A percentile compares a stretch with the other conserved stretches of the same genome.
Conservation (phyloP, 2,888 invertebrate species). For the Pelosia muscerda region DNA sequence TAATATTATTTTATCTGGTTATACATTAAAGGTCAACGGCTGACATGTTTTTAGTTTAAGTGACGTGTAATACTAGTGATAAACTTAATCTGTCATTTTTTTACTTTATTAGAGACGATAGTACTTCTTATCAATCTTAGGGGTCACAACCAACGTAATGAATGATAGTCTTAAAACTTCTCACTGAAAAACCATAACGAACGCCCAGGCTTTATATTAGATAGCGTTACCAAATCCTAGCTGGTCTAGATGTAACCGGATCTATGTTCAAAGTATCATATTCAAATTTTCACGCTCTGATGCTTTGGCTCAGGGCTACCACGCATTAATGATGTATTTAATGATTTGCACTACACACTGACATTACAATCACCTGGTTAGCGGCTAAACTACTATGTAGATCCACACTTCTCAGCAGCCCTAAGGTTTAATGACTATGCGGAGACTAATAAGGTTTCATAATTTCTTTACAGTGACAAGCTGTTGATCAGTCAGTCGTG, state of each 20-base stretch:
- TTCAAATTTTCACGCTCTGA: constrained; percentile 63
- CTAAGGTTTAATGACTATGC: constrained; percentile 55
- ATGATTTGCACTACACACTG: background rate
- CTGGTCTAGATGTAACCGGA: constrained; percentile 60
- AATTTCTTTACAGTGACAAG: constrained; percentile 69
- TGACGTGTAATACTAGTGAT: constrained; percentile 65
- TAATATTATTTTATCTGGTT: background rate
- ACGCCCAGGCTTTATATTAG: constrained; percentile 47
- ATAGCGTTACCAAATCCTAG: constrained; percentile 51
- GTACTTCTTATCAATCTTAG: constrained; percentile 44
- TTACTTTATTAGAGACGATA: constrained; percentile 7
- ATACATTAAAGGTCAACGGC: constrained; percentile 35
- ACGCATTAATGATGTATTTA: constrained; percentile 23
- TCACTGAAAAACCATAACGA: constrained; percentile 6
- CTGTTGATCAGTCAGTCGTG: constrained; percentile 60
- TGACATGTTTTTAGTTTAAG: constrained; percentile 53
- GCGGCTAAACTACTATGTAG: background rate
- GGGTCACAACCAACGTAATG: constrained; percentile 42
- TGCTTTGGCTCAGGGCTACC: constrained; percentile 59
- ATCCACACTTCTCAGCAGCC: constrained; percentile 46
- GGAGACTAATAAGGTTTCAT: constrained; percentile 72
- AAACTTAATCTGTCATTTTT: constrained; percentile 56
- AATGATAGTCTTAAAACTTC: constrained; percentile 11
- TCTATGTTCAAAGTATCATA: constrained; percentile 62
- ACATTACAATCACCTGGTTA: background rate